phyloP scores from a whole-genome alignment of 2,797 vertebrate genomes.

The Sphenodon punctatus region DNA sequence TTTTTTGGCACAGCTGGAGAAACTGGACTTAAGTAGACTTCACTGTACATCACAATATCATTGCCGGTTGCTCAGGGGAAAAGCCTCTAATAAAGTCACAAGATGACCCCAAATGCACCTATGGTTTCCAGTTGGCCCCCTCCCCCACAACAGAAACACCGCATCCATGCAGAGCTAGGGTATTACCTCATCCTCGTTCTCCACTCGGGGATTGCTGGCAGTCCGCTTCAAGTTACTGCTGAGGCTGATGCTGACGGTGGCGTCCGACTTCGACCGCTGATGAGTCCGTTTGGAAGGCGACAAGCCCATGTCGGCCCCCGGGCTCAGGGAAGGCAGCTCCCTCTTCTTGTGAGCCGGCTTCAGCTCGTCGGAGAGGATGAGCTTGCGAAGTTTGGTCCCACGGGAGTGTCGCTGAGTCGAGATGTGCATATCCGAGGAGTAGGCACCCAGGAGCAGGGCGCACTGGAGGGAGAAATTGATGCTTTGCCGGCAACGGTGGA shows the following conservation, averaged over 20 bases:
- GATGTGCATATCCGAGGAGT: slow-evolving; percentile 98
- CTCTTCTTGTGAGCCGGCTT: slow-evolving; percentile 83
- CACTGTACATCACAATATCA: too few relatives aligned
- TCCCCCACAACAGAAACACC: not conserved
- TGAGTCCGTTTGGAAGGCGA: slow-evolving; percentile 96
- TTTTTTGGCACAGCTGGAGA: too few relatives aligned
- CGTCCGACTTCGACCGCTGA: slow-evolving; percentile 96
- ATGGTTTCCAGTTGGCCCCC: too few relatives aligned
- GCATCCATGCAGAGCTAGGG: not conserved
- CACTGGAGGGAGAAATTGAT: slow-evolving; percentile 93
- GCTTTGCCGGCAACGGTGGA: slow-evolving; percentile 95
- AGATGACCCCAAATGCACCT: too few relatives aligned
- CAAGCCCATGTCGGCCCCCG: slow-evolving; percentile 77
- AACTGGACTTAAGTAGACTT: too few relatives aligned
- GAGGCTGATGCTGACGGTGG: slow-evolving; percentile 90
- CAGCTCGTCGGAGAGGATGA: slow-evolving; percentile 95
- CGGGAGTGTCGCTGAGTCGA: slow-evolving; percentile 94
- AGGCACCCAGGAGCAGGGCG: slow-evolving; percentile 92
- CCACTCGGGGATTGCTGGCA: slow-evolving; percentile 95
- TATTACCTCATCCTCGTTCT: slow-evolving; percentile 93
- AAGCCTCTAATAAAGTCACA: too few relatives aligned
- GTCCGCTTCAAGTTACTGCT: slow-evolving; percentile 96
- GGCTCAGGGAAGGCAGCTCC: slow-evolving; percentile 69
- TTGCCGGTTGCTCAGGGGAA: too few relatives aligned
- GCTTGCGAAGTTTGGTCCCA: slow-evolving; percentile 90